Percentiles rank a stretch among this genome's conserved stretches.
These are phyloP conservation scores for Sakesphorus luctuosus DNA, from an alignment of 2,113 vertebrate species.

Conservation along the genomic window DNA sequence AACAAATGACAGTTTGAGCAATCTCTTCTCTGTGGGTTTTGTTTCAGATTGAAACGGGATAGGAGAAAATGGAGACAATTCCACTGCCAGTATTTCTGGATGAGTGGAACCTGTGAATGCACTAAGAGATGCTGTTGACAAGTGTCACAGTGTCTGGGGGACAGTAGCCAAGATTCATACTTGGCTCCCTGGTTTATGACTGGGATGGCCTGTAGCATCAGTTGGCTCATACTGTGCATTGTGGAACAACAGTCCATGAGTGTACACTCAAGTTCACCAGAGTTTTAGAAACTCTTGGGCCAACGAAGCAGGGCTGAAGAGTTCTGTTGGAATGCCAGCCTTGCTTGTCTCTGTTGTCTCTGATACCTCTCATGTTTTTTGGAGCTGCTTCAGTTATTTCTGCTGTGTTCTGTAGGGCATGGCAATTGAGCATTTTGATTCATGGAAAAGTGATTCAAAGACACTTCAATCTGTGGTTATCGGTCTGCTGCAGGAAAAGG, in stretches of 20 bases:
- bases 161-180: background rate
- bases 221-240: background rate
- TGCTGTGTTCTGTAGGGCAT: background rate
- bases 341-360: background rate
- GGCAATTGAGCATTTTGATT: background rate
- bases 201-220: background rate
- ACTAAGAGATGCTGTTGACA: background rate
- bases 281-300: background rate
- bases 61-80: background rate
- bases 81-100: background rate
- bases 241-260: background rate
- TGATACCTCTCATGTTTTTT: background rate
- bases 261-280: background rate
- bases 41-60: background rate
- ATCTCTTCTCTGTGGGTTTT: background rate
- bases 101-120: background rate
- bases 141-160: background rate
- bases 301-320: background rate
- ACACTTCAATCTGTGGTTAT: background rate
- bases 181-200: background rate
- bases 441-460: background rate
- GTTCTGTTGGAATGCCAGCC: background rate
- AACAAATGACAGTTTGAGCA: background rate
- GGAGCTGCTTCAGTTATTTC: background rate
- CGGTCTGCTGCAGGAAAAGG: background rate